Evolutionary conservation across 2,797 vertebrate genomes (phyloP), one percentile per base, ranked within the genome.

Genomic region (Sitta carolinensis): DNA sequence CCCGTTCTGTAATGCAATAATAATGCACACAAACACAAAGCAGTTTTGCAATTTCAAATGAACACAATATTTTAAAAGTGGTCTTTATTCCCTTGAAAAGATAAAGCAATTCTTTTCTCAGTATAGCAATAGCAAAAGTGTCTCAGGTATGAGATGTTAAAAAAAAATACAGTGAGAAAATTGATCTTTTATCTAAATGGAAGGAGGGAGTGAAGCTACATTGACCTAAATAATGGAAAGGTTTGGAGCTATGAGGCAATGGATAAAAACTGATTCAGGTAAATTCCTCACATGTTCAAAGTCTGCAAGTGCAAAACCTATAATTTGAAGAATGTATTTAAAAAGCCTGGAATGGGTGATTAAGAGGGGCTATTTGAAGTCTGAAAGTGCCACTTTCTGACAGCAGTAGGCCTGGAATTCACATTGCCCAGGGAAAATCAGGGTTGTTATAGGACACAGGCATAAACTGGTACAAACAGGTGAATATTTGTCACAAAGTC

Each of bases 211-310:
- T 14, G 61, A 83, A 54, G 51, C 55, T 52, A 32, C 50, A 76
- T 25, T 80, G 73, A 90, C 77, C 81, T 75, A 89, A 89, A 93
- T 89, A 87, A 84, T 64, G 51, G 86, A 86, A 91, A 51, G 63
- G 26, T 90, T 94, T 84, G 30, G 73, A 91, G 69, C 73, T 48
- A 14, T n/a, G 51, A 86, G 50, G 69, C 47, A 72, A 72, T 61
- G 62, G 69, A 75, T 88, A 70, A 95, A 87, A 90, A 75, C 5
- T 2, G 5, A 68, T 83, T 82, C 61, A 57, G 54, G 73, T 87
- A 93, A 92, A 96, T 68, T 89, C 92, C 42, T 89, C 29, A 52
- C 76, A 25, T 59, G 66, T 85, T 91, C 79, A 61, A 69, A 74
- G 68, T 59, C 62, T 36, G 57, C 66, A 45, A 80, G 40, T 83